These are phyloP conservation scores for Phorcus lineatus DNA, from an alignment of 2,888 invertebrate species.

Conservation along the genomic window DNA sequence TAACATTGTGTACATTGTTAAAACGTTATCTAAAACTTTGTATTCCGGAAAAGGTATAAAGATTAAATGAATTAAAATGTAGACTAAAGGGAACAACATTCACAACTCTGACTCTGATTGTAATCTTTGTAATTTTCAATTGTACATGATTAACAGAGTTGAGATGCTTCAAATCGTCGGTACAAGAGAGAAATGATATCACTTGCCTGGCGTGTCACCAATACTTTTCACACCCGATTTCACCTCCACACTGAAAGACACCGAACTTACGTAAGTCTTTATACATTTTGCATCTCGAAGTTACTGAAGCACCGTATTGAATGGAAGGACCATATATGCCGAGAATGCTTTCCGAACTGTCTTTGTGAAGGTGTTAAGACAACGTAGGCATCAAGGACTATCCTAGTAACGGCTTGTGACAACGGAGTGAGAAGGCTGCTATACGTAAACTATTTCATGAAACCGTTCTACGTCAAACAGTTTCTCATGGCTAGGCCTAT, in stretches of 20 bases:
- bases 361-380: not conserved
- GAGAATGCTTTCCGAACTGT: not conserved
- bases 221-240: not conserved
- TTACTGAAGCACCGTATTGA: not conserved
- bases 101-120: no score
- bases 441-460: slow-evolving; percentile 3
- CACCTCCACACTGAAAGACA: not conserved
- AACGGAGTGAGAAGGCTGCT: not conserved
- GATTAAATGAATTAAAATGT: no score
- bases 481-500: not conserved
- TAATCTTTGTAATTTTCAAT: no score
- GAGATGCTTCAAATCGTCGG: no score
- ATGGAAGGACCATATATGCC: not conserved
- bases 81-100: no score
- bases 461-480: not conserved
- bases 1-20: no score
- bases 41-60: no score
- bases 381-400: not conserved
- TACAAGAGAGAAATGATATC: not conserved
- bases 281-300: slow-evolving; percentile 10
- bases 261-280: slow-evolving; percentile 12
- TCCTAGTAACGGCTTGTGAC: slow-evolving; percentile 6
- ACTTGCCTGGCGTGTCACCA: slow-evolving; percentile 9
- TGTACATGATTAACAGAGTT: no score
- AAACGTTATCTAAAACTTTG: no score